Conservation (phyloP, 2,888 invertebrate genomes). For the Rotaria magnacalcarata region DNA sequence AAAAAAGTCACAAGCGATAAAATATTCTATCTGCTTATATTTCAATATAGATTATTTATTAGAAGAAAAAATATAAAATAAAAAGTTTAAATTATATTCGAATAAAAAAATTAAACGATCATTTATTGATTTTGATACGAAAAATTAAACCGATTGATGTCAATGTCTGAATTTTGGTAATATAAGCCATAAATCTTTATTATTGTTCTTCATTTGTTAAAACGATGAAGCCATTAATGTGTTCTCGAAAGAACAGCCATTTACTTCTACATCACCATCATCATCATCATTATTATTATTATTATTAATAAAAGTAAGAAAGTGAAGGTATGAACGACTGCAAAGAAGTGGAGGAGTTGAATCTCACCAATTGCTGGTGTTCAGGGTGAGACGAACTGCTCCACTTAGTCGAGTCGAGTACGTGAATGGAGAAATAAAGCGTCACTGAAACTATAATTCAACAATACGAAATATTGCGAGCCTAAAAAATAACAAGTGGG, state of each 20-base stretch:
- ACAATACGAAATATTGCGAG: background rate
- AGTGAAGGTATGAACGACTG: constrained; percentile 52
- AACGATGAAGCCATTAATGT: background rate
- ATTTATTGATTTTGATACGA: background rate
- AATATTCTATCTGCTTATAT: no score
- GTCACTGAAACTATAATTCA: constrained; percentile 24
- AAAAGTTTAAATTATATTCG: no score
- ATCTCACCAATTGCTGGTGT: constrained; percentile 65
- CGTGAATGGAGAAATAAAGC: constrained; percentile 29
- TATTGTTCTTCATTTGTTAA: background rate
- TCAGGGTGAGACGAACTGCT: constrained; percentile 68
- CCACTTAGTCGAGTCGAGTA: constrained; percentile 63
- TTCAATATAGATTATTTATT: no score
- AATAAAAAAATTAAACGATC: no score
- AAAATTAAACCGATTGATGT: background rate
- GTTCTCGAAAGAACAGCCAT: background rate
- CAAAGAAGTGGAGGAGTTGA: constrained; percentile 74
- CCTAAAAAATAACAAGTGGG: constrained; percentile 3
- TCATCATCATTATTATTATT: constrained; percentile 26
- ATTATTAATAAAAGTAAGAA: constrained; percentile 18
- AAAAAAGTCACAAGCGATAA: no score
- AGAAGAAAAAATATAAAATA: no score
- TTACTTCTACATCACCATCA: background rate
- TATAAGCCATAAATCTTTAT: background rate
- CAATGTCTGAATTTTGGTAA: background rate